Evolutionary conservation across 2,797 vertebrate genomes (phyloP), one percentile per base, ranked within the genome.

Genomic region (Sebastes cheni): DNA sequence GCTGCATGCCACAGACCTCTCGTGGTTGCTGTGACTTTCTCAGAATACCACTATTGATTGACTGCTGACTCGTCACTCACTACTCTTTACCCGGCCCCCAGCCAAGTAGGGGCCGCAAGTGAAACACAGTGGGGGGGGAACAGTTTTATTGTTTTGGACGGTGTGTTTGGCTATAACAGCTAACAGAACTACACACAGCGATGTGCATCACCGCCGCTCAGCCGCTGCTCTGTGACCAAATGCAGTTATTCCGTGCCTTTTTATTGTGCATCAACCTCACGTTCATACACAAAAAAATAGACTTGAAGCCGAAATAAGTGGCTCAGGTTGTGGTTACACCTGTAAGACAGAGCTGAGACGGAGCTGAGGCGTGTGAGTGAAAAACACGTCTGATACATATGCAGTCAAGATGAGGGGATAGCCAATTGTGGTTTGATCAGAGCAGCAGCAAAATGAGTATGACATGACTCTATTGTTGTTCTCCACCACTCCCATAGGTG

Each of bases 271-370:
- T 52, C 50, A 52, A n/a, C 20, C 18, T 52, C 50, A 52, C 50
- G 8, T 52, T 52, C 14, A 52, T 0, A 1, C 50, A n/a, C 20
- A 52, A n/a, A 52, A 16, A n/a, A 52, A 52, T 52, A n/a, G 50
- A 52, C 50, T 52, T 52, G 4, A 52, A 52, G 8, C 20, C 20
- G 0, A 52, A n/a, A n/a, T 52, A 52, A 52, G 0, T n/a, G 50
- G 18, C 20, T n/a, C 4, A n/a, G n/a, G 50, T n/a, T 0, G 20
- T 0, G 8, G 50, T 52, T 52, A 52, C 20, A n/a, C 50, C 50
- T 20, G 8, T 52, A 20, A 52, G 50, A 52, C 18, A 4, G 50
- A 52, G 50, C 20, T 52, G 50, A 52, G 42, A 46, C 16, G 16
- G 42, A 20, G 42, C 1, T 46, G 42, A 46, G 16, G 42, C 16